These are phyloP conservation scores for Pelusios castaneus DNA, from an alignment of 2,113 vertebrate species.

Conservation along the genomic window DNA sequence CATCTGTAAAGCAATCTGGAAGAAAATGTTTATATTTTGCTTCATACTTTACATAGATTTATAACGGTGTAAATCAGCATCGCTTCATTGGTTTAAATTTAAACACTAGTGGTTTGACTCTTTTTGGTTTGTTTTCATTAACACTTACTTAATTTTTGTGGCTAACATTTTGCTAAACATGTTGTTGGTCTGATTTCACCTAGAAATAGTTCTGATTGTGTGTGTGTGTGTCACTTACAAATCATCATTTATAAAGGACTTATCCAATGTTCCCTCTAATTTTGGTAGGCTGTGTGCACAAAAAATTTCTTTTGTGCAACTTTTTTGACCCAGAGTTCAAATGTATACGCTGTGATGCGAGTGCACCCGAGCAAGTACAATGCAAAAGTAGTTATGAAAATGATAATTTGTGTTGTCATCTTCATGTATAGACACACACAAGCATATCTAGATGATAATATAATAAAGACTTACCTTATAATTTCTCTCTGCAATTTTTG, in stretches of 20 bases:
- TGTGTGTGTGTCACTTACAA: neutral
- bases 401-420: no score
- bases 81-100: conserved; percentile 48
- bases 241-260: fast-evolving
- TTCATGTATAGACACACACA: no score
- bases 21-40: neutral
- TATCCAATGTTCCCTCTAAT: no score
- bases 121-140: conserved; percentile 53
- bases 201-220: conserved; percentile 31
- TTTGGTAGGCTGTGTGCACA: no score
- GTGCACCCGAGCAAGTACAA: no score
- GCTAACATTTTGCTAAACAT: conserved; percentile 3
- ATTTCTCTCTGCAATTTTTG: no score
- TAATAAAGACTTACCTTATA: no score
- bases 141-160: conserved; percentile 51
- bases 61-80: conserved; percentile 54
- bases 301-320: no score
- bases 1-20: neutral
- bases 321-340: no score
- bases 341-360: no score
- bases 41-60: neutral
- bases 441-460: no score
- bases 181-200: neutral
- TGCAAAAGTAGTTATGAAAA: no score
- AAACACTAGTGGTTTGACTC: neutral